phyloP scores from a whole-genome alignment of 2,888 invertebrate species.

The Melanostoma mellinum region DNA sequence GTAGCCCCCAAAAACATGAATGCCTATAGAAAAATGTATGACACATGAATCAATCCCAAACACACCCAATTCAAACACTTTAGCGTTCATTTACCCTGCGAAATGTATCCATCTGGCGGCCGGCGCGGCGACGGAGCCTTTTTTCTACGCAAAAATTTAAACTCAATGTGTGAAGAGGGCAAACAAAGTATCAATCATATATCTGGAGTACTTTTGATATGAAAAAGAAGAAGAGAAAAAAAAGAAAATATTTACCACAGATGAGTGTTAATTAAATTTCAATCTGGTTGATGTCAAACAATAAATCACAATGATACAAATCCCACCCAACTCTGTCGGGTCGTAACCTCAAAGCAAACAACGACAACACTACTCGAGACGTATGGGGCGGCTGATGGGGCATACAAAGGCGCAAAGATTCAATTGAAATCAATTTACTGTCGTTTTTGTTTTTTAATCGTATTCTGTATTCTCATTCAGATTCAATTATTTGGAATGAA shows the following conservation, averaged over 20 bases:
- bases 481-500: constrained; percentile 46
- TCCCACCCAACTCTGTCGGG: neutral
- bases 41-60: constrained; percentile 5
- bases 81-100: constrained; percentile 31
- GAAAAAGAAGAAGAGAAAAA: neutral
- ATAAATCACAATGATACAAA: constrained; percentile 40
- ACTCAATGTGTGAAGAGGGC: neutral
- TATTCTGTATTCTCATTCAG: constrained; percentile 33
- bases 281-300: constrained; percentile 34
- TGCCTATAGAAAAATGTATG: constrained; percentile 8
- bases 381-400: too few relatives aligned
- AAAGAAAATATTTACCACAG: neutral
- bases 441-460: constrained; percentile 26
- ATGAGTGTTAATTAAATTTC: constrained; percentile 22
- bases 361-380: too few relatives aligned
- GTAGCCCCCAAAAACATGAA: constrained; percentile 5
- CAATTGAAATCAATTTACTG: constrained; percentile 57
- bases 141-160: neutral
- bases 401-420: constrained; percentile 15
- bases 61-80: constrained; percentile 42
- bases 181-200: constrained; percentile 23
- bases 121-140: too few relatives aligned
- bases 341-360: constrained; percentile 5
- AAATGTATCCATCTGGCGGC: too few relatives aligned
- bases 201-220: neutral